Evolutionary conservation across 2,888 invertebrate species (phyloP).

Genomic region (Galerucella calmariensis): DNA sequence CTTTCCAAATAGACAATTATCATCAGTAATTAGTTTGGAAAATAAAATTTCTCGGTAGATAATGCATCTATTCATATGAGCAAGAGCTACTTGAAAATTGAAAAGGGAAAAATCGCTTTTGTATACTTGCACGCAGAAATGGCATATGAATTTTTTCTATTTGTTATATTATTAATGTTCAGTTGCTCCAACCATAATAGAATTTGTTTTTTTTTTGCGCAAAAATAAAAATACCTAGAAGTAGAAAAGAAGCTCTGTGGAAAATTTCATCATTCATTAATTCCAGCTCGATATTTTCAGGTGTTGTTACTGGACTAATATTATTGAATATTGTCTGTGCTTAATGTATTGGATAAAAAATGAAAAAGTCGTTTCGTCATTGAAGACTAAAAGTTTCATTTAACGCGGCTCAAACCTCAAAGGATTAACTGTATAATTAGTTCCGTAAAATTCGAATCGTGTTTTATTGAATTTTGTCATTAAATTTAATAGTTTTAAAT

Average conservation of each 20-base stretch:
- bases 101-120: constrained; percentile 24
- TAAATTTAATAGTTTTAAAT: constrained; percentile 7
- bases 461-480: not conserved
- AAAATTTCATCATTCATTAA: not conserved
- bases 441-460: not conserved
- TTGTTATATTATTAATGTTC: constrained; percentile 11
- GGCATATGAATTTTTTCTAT: constrained; percentile 3
- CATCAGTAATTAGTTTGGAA: constrained; percentile 26
- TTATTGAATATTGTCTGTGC: no score
- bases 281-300: not conserved
- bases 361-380: not conserved
- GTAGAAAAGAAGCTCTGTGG: not conserved
- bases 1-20: constrained; percentile 21
- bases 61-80: constrained; percentile 22
- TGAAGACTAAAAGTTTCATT: not conserved
- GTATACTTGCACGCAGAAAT: not conserved
- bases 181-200: constrained; percentile 1
- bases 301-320: no score
- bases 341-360: not conserved
- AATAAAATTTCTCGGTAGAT: constrained; percentile 28
- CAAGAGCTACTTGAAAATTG: constrained; percentile 22
- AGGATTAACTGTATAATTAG: not conserved
- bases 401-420: not conserved
- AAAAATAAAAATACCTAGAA: not conserved
- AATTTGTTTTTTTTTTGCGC: not conserved